A percentile compares a stretch with the other conserved stretches of the same genome.
Evolutionary conservation across 1,140 invertebrate species (phyloP).

Genomic region (Macrosteles quadrilineatus): DNA sequence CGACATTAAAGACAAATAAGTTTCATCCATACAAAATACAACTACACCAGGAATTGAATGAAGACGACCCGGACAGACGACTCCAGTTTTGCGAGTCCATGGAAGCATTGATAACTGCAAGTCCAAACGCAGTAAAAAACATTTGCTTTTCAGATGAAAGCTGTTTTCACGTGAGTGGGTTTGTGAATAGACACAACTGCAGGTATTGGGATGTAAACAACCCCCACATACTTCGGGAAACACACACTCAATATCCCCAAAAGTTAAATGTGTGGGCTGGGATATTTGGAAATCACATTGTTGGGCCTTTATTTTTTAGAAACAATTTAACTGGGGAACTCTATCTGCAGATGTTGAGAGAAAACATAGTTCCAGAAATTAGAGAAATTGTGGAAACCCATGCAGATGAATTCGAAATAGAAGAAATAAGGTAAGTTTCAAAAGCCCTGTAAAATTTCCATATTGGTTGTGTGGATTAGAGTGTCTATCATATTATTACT

Average conservation of each 20-base stretch:
- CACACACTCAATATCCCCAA: background rate
- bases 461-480: background rate
- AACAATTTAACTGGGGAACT: no score
- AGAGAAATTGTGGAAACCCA: background rate
- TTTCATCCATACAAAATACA: background rate
- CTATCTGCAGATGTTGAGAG: no score
- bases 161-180: background rate
- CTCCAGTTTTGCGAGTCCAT: background rate
- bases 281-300: background rate
- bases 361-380: background rate
- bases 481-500: background rate
- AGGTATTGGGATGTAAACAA: no score
- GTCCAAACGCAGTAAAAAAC: background rate
- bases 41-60: no score
- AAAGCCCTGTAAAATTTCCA: background rate
- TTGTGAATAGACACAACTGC: no score
- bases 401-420: background rate
- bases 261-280: no score
- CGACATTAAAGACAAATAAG: background rate
- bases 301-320: background rate
- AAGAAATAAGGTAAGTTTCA: background rate
- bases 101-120: background rate
- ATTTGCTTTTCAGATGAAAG: background rate
- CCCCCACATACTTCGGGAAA: no score
- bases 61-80: no score